Conservation (phyloP, 2,888 invertebrate species). For the Leptinotarsa haldemani region DNA sequence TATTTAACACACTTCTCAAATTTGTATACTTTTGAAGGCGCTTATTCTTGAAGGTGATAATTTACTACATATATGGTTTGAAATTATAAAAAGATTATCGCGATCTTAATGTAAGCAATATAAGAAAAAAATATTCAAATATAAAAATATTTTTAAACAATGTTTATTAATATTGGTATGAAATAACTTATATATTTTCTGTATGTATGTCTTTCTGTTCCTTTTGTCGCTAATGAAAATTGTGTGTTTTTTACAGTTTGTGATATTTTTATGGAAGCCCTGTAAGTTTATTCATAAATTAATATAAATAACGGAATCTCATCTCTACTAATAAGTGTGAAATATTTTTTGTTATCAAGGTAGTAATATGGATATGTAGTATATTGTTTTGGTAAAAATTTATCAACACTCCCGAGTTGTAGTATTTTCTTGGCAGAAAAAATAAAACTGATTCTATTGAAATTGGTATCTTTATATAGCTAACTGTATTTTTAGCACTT, state of each 20-base stretch:
- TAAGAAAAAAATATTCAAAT: too few species aligned
- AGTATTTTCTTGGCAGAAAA: conserved; percentile 41
- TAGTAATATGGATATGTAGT: conserved; percentile 21
- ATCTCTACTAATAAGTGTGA: conserved; percentile 49
- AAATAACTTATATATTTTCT: conserved; percentile 19
- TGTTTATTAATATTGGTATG: conserved; percentile 7
- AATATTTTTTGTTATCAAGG: conserved; percentile 43
- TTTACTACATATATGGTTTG: background rate
- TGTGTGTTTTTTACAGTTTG: conserved; percentile 34
- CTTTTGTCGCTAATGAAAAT: conserved; percentile 27
- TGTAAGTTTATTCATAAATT: conserved; percentile 42
- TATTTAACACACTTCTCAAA: conserved; percentile 4
- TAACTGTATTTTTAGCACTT: conserved; percentile 53
- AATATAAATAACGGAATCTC: conserved; percentile 51
- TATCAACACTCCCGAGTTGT: conserved; percentile 20
- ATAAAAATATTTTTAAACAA: too few species aligned
- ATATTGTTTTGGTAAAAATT: conserved; percentile 21
- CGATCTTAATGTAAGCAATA: too few species aligned
- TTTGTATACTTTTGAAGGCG: background rate
- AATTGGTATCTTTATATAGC: conserved; percentile 46
- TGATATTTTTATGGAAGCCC: conserved; percentile 44
- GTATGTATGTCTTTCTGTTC: conserved; percentile 13
- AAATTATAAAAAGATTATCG: too few species aligned
- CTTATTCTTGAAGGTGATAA: background rate
- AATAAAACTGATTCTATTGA: conserved; percentile 41